Conservation (phyloP, 2,888 invertebrate genomes). For the Phyllotreta cruciferae region DNA sequence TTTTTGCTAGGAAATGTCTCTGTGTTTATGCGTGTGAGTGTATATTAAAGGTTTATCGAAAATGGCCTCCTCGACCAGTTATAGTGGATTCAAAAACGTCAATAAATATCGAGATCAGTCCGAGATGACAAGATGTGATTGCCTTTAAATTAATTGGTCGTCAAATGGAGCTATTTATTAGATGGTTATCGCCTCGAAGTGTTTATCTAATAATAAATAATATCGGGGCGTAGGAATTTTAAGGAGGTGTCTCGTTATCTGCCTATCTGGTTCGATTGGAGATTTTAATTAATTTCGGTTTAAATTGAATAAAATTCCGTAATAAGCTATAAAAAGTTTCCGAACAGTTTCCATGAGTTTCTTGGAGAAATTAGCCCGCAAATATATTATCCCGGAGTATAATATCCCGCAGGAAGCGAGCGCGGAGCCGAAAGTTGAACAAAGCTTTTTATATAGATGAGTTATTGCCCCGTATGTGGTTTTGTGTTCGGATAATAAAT, state of each 20-base stretch:
- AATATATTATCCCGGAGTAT: conserved; percentile 24
- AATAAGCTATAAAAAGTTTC: background rate
- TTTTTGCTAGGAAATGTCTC: too few species aligned
- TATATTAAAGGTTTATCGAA: conserved; percentile 5
- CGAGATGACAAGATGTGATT: conserved; percentile 23
- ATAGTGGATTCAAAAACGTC: conserved; percentile 8
- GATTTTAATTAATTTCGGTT: too few species aligned
- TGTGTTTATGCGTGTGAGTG: background rate
- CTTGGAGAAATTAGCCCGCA: conserved; percentile 22
- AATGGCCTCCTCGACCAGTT: conserved; percentile 8
- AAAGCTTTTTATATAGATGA: conserved; percentile 40
- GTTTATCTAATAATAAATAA: conserved; percentile 11
- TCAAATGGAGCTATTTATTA: conserved; percentile 14
- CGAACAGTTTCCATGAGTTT: conserved; percentile 16
- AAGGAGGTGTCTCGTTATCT: background rate
- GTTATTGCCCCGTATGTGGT: conserved; percentile 41
- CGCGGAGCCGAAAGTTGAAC: conserved; percentile 31
- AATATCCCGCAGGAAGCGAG: conserved; percentile 20
- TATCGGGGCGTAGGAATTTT: background rate
- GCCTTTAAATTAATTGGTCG: conserved; percentile 22
- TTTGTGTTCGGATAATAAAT: conserved; percentile 54
- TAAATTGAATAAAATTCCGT: too few species aligned
- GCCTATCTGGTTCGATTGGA: background rate
- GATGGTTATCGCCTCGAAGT: conserved; percentile 4
- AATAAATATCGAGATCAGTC: conserved; percentile 23